Evolutionary conservation across 92 coral and sea anemone genomes (phyloP), one percentile per base, ranked within the genome.

Genomic region (Nematostella vectensis): DNA sequence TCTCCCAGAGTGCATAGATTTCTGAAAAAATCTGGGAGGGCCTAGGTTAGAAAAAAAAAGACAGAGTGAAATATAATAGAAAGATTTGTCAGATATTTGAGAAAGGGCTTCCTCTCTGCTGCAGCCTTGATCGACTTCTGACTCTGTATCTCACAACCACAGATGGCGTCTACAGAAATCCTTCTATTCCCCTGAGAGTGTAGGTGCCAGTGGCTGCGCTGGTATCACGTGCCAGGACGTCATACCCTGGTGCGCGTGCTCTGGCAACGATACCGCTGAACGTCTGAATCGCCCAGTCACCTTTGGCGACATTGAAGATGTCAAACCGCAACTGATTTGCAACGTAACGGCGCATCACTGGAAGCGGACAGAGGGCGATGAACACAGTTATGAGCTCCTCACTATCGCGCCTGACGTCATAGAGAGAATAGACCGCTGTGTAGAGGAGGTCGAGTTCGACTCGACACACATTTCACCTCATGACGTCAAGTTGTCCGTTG

Each of bases 271-370:
- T 9, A 11, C 51, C 12, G 42, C 50, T 15, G 70, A 83, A 16
- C 31, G 49, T 3, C 21, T 68, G 23, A 79, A 83, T 74, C 65
- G 59, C 37, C 72, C 85, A n/a, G 50, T 88, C 25, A 76, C 80
- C n/a, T 37, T 88, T 36, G 69, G 61, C 13, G 88, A 88, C 45
- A 42, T 88, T 36, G 50, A 39, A 22, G 93, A 65, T 23, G 38
- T 83, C 24, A 58, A 77, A 66, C 96, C 96, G 12, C 72, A 72
- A 59, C 83, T 71, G 60, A 83, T 83, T 27, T 88, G 96, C 53
- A 88, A 88, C 48, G 74, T 83, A 25, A 59, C 83, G 4, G 84
- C 78, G 8, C 75, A 80, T 26, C 67, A 69, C 49, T 88, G 96
- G 96, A 56, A 76, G 29, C 43, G 56, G 18, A 55, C 21, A 1